Evolutionary conservation across 2,113 vertebrate genomes (phyloP).

Genomic region (Gadus chalcogrammus): DNA sequence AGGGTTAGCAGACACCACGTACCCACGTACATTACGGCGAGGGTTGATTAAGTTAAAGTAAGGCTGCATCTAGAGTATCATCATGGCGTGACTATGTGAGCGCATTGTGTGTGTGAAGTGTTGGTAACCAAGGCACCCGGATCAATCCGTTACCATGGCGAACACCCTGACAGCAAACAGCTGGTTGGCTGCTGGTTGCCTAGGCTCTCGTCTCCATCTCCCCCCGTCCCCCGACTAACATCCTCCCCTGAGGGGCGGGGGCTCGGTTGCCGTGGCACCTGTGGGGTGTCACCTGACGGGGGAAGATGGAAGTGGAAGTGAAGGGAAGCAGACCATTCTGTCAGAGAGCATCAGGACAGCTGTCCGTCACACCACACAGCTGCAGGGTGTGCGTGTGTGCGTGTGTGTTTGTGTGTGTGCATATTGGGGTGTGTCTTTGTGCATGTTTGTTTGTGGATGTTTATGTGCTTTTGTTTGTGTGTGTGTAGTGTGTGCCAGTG

Average conservation of each 20-base stretch:
- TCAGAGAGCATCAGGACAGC: conserved; percentile 74
- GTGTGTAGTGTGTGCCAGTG: conserved; percentile 23
- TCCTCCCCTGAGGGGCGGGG: conserved; percentile 41
- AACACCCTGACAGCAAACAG: conserved; percentile 57
- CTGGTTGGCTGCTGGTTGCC: conserved; percentile 46
- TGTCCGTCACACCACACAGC: conserved; percentile 68
- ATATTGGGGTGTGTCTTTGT: conserved; percentile 1
- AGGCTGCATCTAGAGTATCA: too few species aligned
- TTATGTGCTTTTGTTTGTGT: background rate
- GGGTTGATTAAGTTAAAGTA: too few species aligned
- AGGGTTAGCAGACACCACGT: too few species aligned
- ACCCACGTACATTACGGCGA: too few species aligned
- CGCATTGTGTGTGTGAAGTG: too few species aligned
- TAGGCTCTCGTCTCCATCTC: conserved; percentile 22
- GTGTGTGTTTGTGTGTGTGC: conserved; percentile 28
- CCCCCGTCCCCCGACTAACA: conserved; percentile 33
- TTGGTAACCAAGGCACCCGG: too few species aligned
- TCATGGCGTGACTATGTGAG: too few species aligned
- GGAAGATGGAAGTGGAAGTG: conserved; percentile 72
- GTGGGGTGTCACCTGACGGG: conserved; percentile 75
- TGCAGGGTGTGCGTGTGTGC: conserved; percentile 56
- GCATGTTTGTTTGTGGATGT: background rate
- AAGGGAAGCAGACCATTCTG: conserved; percentile 79
- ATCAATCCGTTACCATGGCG: too few species aligned
- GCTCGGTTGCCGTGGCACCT: conserved; percentile 67